Conservation (phyloP, 2,113 vertebrate genomes). For the Ursus arctos region DNA sequence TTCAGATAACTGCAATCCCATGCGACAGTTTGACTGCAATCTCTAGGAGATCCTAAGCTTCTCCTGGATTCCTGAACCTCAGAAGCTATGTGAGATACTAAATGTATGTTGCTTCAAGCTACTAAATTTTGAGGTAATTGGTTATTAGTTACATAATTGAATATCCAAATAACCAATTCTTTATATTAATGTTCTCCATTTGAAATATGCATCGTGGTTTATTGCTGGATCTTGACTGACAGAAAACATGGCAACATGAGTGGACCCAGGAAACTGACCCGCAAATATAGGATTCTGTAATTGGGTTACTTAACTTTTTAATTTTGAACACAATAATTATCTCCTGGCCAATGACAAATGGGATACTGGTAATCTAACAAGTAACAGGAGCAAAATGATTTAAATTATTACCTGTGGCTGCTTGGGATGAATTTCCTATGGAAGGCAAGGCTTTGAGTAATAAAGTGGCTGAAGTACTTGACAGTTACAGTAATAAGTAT, state of each 20-base stretch:
- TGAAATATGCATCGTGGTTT: background rate
- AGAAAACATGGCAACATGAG: background rate
- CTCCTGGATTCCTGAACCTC: slow-evolving; percentile 7
- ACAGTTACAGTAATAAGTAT: background rate
- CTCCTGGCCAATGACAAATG: background rate
- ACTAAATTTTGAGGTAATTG: background rate
- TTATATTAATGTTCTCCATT: background rate
- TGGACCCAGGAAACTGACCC: background rate
- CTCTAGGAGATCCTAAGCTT: background rate
- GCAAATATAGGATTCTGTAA: background rate
- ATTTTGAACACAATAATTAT: background rate
- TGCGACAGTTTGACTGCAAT: background rate
- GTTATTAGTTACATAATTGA: background rate
- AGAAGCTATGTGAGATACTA: background rate
- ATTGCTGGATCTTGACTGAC: background rate
- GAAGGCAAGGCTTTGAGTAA: slow-evolving; percentile 1
- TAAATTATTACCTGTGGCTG: background rate
- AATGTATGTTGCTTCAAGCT: background rate
- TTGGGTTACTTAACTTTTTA: background rate
- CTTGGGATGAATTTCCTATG: background rate
- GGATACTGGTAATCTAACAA: background rate
- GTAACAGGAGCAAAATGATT: background rate
- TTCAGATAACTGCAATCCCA: background rate
- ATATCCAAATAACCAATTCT: background rate
- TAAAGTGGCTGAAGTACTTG: background rate